Conservation (phyloP, 1,140 invertebrate species). For the Chelonus insularis region DNA sequence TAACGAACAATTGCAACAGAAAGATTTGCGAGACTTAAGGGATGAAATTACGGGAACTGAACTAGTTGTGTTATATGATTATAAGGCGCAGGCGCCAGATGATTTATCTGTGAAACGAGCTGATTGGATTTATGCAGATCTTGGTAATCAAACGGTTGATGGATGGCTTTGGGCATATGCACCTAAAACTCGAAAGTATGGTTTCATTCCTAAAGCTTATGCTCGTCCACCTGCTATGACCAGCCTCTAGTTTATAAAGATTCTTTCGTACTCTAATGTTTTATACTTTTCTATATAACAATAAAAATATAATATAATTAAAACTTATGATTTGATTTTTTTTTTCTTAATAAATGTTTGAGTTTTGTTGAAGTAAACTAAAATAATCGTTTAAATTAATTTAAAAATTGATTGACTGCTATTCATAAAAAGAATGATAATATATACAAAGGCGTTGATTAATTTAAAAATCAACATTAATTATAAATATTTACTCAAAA, state of each 20-base stretch:
- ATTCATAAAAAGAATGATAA: no score
- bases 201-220: conserved; percentile 93
- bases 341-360: no score
- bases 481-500: no score
- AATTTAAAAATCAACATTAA: no score
- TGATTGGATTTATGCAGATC: conserved; percentile 93
- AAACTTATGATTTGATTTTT: no score
- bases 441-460: no score
- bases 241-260: conserved; percentile 63
- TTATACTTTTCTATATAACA: conserved; percentile 27
- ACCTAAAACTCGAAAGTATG: conserved; percentile 88
- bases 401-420: no score
- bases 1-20: conserved; percentile 52
- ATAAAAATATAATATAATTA: no score
- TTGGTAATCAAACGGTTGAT: conserved; percentile 90
- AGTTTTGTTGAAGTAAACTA: no score
- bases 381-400: no score
- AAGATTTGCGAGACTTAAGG: conserved; percentile 53
- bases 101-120: conserved; percentile 86
- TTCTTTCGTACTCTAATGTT: conserved; percentile 26
- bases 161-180: conserved; percentile 95
- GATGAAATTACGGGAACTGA: conserved; percentile 73
- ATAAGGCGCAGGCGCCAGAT: conserved; percentile 91
- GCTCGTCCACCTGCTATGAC: conserved; percentile 92
- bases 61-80: conserved; percentile 92